A percentile compares a stretch with the other conserved stretches of the same genome.
Conservation (phyloP, 2,797 vertebrate species). For the Melanogrammus aeglefinus region DNA sequence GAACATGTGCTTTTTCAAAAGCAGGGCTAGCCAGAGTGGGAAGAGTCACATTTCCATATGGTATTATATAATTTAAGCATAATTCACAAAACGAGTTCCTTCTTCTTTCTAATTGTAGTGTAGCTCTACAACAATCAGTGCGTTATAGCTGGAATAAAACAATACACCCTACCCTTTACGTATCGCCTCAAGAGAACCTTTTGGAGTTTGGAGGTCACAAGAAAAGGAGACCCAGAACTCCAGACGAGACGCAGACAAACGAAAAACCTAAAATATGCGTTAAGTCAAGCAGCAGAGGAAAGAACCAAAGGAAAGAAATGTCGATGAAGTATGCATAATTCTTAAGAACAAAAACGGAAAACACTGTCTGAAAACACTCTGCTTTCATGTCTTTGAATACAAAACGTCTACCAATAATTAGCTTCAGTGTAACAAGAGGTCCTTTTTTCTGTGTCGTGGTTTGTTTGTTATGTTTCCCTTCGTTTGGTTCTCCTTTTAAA, state of each 20-base stretch:
- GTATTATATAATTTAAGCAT: background rate
- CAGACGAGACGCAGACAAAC: slow-evolving; percentile 68
- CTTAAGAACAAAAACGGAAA: slow-evolving; percentile 82
- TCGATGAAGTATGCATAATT: slow-evolving; percentile 94
- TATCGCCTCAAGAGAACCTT: slow-evolving; percentile 43
- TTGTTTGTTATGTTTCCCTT: slow-evolving; percentile 61
- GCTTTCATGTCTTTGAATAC: slow-evolving; percentile 99
- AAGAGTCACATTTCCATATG: background rate
- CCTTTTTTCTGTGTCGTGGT: slow-evolving; percentile 72
- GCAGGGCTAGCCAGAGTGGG: slow-evolving; percentile 49
- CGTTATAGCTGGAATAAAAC: slow-evolving; percentile 57
- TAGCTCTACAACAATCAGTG: slow-evolving; percentile 62
- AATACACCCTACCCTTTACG: background rate
- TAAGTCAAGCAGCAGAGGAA: slow-evolving; percentile 92
- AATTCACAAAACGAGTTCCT: slow-evolving; percentile 48
- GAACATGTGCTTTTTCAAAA: slow-evolving; percentile 48
- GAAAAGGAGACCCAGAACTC: slow-evolving; percentile 45
- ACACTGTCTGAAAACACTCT: slow-evolving; percentile 94
- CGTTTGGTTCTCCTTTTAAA: slow-evolving; percentile 83
- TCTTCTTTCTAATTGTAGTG: slow-evolving; percentile 52
- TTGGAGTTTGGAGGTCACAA: slow-evolving; percentile 36
- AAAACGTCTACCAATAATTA: slow-evolving; percentile 95
- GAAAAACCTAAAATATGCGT: slow-evolving; percentile 82
- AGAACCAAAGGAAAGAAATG: slow-evolving; percentile 64
- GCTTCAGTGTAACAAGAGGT: slow-evolving; percentile 98